Evolutionary conservation across 1,140 invertebrate species (phyloP).

Genomic region (Ceratina japonica): DNA sequence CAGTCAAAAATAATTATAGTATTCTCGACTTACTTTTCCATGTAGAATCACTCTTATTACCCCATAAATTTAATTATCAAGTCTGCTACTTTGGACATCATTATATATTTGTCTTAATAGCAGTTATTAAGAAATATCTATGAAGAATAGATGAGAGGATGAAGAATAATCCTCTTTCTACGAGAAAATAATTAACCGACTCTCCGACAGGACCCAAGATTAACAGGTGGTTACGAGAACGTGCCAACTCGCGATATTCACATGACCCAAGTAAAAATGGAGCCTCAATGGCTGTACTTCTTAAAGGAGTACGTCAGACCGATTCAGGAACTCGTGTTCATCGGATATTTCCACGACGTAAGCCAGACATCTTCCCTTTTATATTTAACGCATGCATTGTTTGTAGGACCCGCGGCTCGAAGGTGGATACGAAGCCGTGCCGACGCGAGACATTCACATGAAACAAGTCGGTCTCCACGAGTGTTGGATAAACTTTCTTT

Average conservation of each 20-base stretch:
- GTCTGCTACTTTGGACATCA: too few species aligned
- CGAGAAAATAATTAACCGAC: background rate
- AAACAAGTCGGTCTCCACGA: constrained; percentile 86
- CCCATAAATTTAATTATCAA: too few species aligned
- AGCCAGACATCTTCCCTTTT: constrained; percentile 46
- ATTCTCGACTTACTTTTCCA: too few species aligned
- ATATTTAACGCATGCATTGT: constrained; percentile 42
- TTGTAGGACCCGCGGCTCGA: constrained; percentile 84
- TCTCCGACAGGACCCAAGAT: constrained; percentile 86
- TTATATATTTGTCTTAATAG: too few species aligned
- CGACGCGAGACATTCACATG: constrained; percentile 91
- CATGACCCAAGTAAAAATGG: constrained; percentile 97
- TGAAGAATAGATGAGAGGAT: background rate
- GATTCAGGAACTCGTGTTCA: constrained; percentile 95
- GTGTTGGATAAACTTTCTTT: constrained; percentile 85
- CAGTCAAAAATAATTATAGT: too few species aligned
- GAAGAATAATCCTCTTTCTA: background rate
- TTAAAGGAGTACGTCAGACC: constrained; percentile 93
- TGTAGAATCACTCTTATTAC: too few species aligned
- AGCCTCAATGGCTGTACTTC: constrained; percentile 94
- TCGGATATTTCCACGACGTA: constrained; percentile 83
- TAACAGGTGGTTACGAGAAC: constrained; percentile 97
- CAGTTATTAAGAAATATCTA: too few species aligned
- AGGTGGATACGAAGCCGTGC: constrained; percentile 88
- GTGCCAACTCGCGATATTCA: constrained; percentile 99